Evolutionary conservation across 2,113 vertebrate genomes (phyloP).

Genomic region (Centrocercus urophasianus): DNA sequence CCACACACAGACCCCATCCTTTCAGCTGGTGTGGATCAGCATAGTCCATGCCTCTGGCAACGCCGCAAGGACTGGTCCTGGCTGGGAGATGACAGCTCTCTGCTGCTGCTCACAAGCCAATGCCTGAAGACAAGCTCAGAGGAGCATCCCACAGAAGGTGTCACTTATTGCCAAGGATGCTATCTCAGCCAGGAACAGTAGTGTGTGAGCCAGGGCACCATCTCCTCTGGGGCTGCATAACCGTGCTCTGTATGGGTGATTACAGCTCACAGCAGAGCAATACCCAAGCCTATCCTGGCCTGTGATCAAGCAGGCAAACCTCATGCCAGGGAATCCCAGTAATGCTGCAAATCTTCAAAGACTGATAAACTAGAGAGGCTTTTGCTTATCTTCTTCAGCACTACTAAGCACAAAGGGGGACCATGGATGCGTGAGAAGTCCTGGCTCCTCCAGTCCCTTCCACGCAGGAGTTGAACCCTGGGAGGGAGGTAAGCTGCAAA

Average conservation of each 20-base stretch:
- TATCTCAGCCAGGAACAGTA: background rate
- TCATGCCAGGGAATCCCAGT: constrained; percentile 41
- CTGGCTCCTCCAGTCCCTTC: background rate
- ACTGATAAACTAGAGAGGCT: constrained; percentile 14
- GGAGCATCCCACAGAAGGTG: background rate
- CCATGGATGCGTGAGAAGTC: background rate
- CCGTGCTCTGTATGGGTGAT: background rate
- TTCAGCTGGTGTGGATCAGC: background rate
- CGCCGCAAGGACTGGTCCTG: background rate
- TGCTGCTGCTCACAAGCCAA: background rate
- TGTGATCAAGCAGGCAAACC: background rate
- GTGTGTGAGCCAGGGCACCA: background rate
- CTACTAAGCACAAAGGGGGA: background rate
- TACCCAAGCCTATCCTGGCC: background rate
- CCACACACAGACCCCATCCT: rapidly evolving
- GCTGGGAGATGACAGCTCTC: background rate
- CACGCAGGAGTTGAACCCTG: constrained; percentile 4
- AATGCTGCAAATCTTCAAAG: constrained; percentile 60
- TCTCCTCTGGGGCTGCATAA: background rate
- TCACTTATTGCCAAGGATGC: rapidly evolving
- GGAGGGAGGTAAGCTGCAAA: constrained; percentile 13
- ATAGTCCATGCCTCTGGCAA: rapidly evolving
- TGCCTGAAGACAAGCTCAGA: background rate
- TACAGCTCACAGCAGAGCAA: background rate
- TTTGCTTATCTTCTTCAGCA: constrained; percentile 52